Percentiles rank a stretch among this genome's conserved stretches.
phyloP scores from a whole-genome alignment of 2,888 invertebrate species.

The Drymonia ruficornis region DNA sequence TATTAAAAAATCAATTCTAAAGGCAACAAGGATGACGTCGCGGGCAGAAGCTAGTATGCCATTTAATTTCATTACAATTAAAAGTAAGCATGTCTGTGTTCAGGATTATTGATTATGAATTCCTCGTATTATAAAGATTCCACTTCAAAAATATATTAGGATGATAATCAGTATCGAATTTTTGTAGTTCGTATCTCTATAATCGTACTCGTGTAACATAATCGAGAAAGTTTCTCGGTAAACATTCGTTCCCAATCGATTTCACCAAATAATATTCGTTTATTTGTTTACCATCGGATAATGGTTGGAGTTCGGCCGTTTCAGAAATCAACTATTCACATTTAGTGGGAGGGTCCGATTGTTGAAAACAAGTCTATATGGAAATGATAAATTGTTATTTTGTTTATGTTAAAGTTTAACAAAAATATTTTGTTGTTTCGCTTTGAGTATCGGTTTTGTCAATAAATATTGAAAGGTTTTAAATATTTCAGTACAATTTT shows the following conservation, averaged over 20 bases:
- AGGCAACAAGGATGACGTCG: too few relatives aligned
- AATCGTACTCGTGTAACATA: constrained; percentile 20
- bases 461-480: too few relatives aligned
- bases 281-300: constrained; percentile 41
- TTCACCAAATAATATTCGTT: constrained; percentile 38
- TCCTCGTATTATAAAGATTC: too few relatives aligned
- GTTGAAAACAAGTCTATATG: constrained; percentile 40
- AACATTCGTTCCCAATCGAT: constrained; percentile 36
- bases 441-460: neutral
- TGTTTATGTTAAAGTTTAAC: constrained; percentile 37
- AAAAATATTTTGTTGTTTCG: constrained; percentile 28
- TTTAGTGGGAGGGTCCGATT: constrained; percentile 19
- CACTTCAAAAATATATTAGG: neutral
- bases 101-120: too few relatives aligned
- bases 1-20: too few relatives aligned
- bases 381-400: constrained; percentile 30
- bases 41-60: too few relatives aligned
- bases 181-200: neutral
- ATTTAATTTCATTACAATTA: too few relatives aligned
- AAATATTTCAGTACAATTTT: too few relatives aligned
- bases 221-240: constrained; percentile 35
- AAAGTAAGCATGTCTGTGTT: too few relatives aligned
- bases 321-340: constrained; percentile 41
- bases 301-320: constrained; percentile 37
- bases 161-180: neutral